A percentile compares a stretch with the other conserved stretches of the same genome.
Evolutionary conservation across 1,140 invertebrate genomes (phyloP).

Genomic region (Diabrotica virgifera): DNA sequence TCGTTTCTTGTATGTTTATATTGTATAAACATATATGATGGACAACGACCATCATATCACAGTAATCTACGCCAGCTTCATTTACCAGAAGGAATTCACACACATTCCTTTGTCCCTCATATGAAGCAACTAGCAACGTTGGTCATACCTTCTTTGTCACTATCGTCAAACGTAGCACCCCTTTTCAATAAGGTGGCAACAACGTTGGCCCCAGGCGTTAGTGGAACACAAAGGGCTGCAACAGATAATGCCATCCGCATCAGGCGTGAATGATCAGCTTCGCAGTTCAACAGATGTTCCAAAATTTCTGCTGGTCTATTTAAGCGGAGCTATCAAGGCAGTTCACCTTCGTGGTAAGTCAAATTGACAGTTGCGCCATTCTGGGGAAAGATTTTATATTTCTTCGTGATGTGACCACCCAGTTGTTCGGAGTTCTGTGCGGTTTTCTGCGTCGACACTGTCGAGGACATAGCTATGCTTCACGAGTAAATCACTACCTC

Average conservation of each 20-base stretch:
- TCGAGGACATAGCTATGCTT: constrained; percentile 78
- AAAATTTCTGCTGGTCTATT: constrained; percentile 94
- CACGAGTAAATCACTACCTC: constrained; percentile 75
- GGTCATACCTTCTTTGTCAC: constrained; percentile 92
- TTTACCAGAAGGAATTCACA: constrained; percentile 82
- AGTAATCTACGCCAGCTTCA: constrained; percentile 83
- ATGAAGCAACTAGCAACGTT: constrained; percentile 84
- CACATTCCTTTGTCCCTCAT: constrained; percentile 71
- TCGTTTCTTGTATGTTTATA: no score
- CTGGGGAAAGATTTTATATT: constrained; percentile 70
- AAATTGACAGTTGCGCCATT: constrained; percentile 67
- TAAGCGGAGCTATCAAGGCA: constrained; percentile 84
- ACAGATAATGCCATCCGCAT: constrained; percentile 89
- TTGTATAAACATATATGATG: no score
- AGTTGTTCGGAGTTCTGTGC: constrained; percentile 69
- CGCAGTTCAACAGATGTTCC: constrained; percentile 76
- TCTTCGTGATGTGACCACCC: constrained; percentile 83
- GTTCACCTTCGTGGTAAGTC: constrained; percentile 72
- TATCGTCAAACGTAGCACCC: constrained; percentile 81
- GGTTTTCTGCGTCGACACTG: constrained; percentile 70
- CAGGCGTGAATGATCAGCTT: constrained; percentile 86
- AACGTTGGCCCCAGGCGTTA: constrained; percentile 65
- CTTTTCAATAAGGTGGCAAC: constrained; percentile 72
- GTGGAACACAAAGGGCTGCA: constrained; percentile 86
- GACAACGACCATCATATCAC: constrained; percentile 52